Evolutionary conservation across 2,888 invertebrate genomes (phyloP).

Genomic region (Eilema caniola): DNA sequence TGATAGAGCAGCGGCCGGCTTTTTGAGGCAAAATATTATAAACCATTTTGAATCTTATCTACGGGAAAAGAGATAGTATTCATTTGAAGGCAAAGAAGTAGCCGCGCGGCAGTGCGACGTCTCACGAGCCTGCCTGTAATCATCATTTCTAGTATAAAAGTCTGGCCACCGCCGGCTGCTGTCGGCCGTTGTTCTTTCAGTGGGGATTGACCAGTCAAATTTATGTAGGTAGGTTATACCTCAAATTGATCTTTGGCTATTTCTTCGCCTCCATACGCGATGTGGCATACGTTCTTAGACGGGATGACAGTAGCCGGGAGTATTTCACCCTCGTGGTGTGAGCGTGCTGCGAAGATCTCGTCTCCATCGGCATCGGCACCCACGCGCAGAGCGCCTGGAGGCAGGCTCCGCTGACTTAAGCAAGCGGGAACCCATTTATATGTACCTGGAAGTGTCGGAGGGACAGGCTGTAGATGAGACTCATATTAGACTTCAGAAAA

Average conservation of each 20-base stretch:
- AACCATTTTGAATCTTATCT: no score
- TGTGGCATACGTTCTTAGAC: slow-evolving; percentile 89
- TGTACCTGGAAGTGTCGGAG: slow-evolving; percentile 67
- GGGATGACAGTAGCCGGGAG: slow-evolving; percentile 91
- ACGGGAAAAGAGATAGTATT: no score
- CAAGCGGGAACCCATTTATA: slow-evolving; percentile 85
- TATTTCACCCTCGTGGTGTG: slow-evolving; percentile 89
- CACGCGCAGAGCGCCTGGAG: slow-evolving; percentile 81
- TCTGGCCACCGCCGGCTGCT: no score
- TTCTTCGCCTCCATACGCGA: slow-evolving; percentile 88
- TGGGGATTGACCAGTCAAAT: no score
- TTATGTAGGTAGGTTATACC: slow-evolving; percentile 65
- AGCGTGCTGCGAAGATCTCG: slow-evolving; percentile 91
- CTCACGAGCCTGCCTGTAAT: no score
- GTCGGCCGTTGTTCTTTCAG: no score
- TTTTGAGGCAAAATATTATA: no score
- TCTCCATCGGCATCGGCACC: slow-evolving; percentile 91
- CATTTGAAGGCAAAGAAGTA: no score
- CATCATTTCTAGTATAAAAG: no score
- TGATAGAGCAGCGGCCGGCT: no score
- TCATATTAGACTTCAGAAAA: no score
- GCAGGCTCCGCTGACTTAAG: slow-evolving; percentile 80
- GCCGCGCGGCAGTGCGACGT: no score
- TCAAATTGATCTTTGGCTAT: slow-evolving; percentile 88
- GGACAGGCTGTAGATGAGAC: background rate